Evolutionary conservation across 1,140 invertebrate species (phyloP), one percentile per base, ranked within the genome.

Genomic region (Dreissena rostriformis): DNA sequence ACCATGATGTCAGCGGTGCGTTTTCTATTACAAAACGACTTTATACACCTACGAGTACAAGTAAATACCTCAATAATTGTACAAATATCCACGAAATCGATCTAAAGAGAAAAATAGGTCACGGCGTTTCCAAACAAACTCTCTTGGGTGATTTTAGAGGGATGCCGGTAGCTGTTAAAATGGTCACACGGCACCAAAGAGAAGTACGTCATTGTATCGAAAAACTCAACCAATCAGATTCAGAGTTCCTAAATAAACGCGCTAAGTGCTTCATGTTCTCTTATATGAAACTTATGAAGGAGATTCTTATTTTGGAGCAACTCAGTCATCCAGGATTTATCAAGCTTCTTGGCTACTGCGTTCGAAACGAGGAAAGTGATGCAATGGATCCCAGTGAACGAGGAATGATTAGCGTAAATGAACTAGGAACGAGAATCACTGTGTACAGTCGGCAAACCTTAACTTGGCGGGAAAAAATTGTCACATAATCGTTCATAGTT

Each of bases 271-370:
- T 90, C 77, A 82, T 88, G 5, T 88, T 87, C 19, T 86, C 92
- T 17, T 91, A 90, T n/a, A 91, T 91, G 87, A 92, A 91, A 78
- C 85, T 93, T 29, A 91, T 93, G 92, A 93, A 93, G 73, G 92
- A 93, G 84, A 91, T 92, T 67, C 77, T 93, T n/a, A 68, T 93
- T 19, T 82, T 90, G 22, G 85, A 90, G 72, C 90, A 93, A 86
- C 80, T 93, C 14, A 70, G 84, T 39, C 92, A 93, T 68, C 90
- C 87, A 24, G 90, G 90, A 65, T 86, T 93, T 26, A 86, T 90
- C 28, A 77, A 81, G 63, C 73, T 93, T 57, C 79, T 92, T n/a
- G 92, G 92, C 7, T 93, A 89, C 72, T 93, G 92, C 86, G 88
- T 91, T 0, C 80, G 92, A 14, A 92, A 91, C 73, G 92, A 92